Conservation (phyloP, 1,140 invertebrate genomes). For the Leptinotarsa undecemlineata region DNA sequence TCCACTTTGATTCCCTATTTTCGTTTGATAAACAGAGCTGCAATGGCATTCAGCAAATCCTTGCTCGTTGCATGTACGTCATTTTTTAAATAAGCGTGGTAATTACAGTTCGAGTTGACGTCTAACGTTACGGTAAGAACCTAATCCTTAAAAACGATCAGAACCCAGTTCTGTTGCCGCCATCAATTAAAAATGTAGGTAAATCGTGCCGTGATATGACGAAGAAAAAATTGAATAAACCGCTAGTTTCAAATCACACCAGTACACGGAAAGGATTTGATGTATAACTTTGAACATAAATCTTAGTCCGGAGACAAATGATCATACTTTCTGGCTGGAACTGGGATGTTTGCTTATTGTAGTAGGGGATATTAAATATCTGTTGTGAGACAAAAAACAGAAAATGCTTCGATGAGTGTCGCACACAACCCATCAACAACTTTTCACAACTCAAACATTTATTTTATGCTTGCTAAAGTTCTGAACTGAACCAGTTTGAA, state of each 20-base stretch:
- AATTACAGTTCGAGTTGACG: background rate
- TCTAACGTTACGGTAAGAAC: conserved; percentile 5
- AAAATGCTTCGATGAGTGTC: too few relatives aligned
- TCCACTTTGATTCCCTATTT: background rate
- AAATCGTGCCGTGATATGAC: conserved; percentile 1
- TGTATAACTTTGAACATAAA: too few relatives aligned
- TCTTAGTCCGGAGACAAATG: too few relatives aligned
- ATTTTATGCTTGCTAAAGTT: too few relatives aligned
- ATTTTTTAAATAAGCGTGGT: background rate
- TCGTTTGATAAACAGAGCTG: background rate
- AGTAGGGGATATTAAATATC: too few relatives aligned
- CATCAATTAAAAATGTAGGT: conserved; percentile 19
- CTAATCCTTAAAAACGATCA: background rate
- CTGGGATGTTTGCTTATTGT: too few relatives aligned
- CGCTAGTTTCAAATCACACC: background rate
- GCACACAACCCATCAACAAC: too few relatives aligned
- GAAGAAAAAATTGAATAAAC: conserved; percentile 12
- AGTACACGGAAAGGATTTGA: background rate
- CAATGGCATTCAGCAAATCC: background rate
- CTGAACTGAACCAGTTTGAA: too few relatives aligned
- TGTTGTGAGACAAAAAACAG: too few relatives aligned
- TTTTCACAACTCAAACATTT: too few relatives aligned
- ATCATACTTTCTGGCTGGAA: too few relatives aligned
- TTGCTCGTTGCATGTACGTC: background rate
- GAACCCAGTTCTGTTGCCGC: conserved; percentile 4